Evolutionary conservation across 1,140 invertebrate species (phyloP), one percentile per base, ranked within the genome.

Genomic region (Lucilia cuprina): DNA sequence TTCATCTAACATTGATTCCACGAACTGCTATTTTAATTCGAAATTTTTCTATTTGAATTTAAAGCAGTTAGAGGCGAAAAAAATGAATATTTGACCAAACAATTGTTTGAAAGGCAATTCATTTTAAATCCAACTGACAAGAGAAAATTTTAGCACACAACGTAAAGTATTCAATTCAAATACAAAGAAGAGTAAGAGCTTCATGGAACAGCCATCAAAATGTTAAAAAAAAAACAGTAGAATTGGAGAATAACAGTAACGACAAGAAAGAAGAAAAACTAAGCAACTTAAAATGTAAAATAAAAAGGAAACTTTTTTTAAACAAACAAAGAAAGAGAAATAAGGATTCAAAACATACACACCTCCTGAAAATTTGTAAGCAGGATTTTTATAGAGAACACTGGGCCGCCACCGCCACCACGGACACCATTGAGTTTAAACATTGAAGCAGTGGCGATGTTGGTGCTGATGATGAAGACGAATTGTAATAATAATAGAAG

Each of bases 111-210:
- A 70, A 21, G 8, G 65, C 65, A 70, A 70, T 70, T 70, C 65
- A 8, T 21, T 70, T 70, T 70, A 70, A 70, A 70, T 70, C 65
- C 65, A 21, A 70, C 65, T 70, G 65, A 70, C 65, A 70, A n/a
- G 19, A 70, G 65, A 70, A 21, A 70, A 60, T 60, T 0, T 60
- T 13, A n/a, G n/a, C n/a, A 60, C 5, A 60, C 5, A 60, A 60
- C 5, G n/a, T 17, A 60, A 60, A 60, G 35, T 10, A 17, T 60
- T 14, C 5, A 60, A 60, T 60, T 60, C 55, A 60, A 60, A 60
- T 60, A 1, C 55, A 60, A 60, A 60, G n/a, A 4, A 60, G 12
- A 60, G 55, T 0, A n/a, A 14, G 55, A 17, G 13, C 12, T 60
- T 14, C 55, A 60, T 60, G 55, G 13, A 14, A 14, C 55, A 13